Conservation (phyloP, 2,888 invertebrate species). For the Tetragonula carbonaria region DNA sequence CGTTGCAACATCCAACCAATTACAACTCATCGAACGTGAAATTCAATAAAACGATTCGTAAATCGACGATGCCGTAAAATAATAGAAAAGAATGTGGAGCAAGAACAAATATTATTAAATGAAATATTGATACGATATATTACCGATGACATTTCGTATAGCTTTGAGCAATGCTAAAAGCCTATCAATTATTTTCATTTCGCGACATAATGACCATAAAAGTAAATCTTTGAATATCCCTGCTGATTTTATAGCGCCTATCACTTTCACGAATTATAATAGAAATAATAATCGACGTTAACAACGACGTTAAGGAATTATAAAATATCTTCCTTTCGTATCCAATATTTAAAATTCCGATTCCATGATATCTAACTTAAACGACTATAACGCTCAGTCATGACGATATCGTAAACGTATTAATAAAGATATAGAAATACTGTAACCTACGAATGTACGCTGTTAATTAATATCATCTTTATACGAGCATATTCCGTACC, state of each 20-base stretch:
- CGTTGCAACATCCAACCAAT: too few species aligned
- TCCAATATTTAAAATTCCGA: neutral
- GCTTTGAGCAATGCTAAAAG: neutral
- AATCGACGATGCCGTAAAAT: neutral
- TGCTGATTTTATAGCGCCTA: neutral
- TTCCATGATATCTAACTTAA: neutral
- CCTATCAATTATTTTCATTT: neutral
- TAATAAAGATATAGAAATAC: constrained; percentile 6
- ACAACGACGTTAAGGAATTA: too few species aligned
- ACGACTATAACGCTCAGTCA: neutral
- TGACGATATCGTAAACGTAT: neutral
- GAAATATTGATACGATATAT: neutral
- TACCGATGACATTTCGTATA: neutral
- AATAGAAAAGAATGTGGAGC: neutral
- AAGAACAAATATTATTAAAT: neutral
- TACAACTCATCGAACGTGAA: too few species aligned
- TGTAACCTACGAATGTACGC: neutral
- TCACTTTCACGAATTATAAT: neutral
- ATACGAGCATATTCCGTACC: neutral
- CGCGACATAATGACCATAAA: neutral
- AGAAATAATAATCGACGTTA: too few species aligned
- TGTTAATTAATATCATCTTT: constrained; percentile 21
- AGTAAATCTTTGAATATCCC: too few species aligned
- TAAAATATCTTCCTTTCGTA: neutral
- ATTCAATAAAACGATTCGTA: neutral